Evolutionary conservation across 2,113 vertebrate genomes (phyloP).

Genomic region (Dendropsophus ebraccatus): DNA sequence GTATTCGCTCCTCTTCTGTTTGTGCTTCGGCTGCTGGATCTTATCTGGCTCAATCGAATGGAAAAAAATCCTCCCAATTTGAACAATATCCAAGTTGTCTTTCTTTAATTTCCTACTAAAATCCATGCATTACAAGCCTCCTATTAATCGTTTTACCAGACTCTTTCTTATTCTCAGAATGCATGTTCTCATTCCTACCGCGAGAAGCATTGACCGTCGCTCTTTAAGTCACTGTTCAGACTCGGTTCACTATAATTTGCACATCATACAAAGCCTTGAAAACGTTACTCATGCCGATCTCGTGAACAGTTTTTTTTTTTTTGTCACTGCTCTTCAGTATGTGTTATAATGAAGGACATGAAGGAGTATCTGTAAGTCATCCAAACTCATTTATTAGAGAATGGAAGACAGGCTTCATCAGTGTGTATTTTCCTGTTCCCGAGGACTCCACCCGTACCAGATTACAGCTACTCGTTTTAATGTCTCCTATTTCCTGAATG

Average conservation of each 20-base stretch:
- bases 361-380: background rate
- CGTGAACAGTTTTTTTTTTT: background rate
- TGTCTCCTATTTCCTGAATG: background rate
- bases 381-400: background rate
- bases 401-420: background rate
- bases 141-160: constrained; percentile 58
- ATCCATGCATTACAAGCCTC: constrained; percentile 51
- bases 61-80: constrained; percentile 5
- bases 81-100: constrained; percentile 56
- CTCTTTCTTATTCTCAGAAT: constrained; percentile 10
- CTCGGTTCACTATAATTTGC: background rate
- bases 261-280: background rate
- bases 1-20: constrained; percentile 46
- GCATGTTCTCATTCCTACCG: constrained; percentile 3
- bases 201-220: background rate
- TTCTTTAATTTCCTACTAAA: constrained; percentile 58
- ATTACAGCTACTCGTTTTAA: background rate
- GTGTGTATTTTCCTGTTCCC: background rate
- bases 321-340: background rate
- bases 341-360: background rate
- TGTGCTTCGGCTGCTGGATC: constrained; percentile 63
- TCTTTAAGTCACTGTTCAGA: background rate
- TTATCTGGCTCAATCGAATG: constrained; percentile 61
- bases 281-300: background rate
- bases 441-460: background rate